Evolutionary conservation across 2,888 invertebrate genomes (phyloP).

Genomic region (Scrobipalpa costella): DNA sequence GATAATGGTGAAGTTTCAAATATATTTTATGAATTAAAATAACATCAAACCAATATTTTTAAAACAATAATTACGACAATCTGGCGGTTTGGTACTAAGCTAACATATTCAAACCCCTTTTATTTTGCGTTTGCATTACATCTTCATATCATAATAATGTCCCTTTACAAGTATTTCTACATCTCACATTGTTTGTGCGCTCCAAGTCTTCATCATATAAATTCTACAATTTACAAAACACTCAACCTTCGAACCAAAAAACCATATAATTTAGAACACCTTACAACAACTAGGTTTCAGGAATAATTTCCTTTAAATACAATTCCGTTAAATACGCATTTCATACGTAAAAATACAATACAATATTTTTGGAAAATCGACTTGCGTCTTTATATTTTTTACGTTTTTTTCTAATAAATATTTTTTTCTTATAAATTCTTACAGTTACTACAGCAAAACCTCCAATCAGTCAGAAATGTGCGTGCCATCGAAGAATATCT

Average conservation of each 20-base stretch:
- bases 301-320: conserved; percentile 33
- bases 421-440: conserved; percentile 15
- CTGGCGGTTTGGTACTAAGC: no score
- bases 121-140: not conserved
- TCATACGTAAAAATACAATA: conserved; percentile 30
- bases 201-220: conserved; percentile 66
- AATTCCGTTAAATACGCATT: conserved; percentile 36
- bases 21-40: no score
- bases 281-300: conserved; percentile 25
- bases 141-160: conserved; percentile 4
- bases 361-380: conserved; percentile 16
- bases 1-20: no score
- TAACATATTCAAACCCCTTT: not conserved
- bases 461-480: conserved; percentile 50
- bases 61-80: no score
- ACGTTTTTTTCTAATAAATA: conserved; percentile 1
- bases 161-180: conserved; percentile 42
- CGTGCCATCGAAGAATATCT: conserved; percentile 35
- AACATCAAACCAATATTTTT: no score
- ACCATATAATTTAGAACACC: conserved; percentile 23
- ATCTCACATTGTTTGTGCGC: conserved; percentile 78
- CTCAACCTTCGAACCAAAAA: conserved; percentile 37
- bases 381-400: conserved; percentile 17
- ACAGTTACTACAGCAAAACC: conserved; percentile 42
- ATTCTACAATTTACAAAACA: conserved; percentile 48